Evolutionary conservation across 1,140 invertebrate species (phyloP), one percentile per base, ranked within the genome.

Genomic region (Pteromalus puparum): DNA sequence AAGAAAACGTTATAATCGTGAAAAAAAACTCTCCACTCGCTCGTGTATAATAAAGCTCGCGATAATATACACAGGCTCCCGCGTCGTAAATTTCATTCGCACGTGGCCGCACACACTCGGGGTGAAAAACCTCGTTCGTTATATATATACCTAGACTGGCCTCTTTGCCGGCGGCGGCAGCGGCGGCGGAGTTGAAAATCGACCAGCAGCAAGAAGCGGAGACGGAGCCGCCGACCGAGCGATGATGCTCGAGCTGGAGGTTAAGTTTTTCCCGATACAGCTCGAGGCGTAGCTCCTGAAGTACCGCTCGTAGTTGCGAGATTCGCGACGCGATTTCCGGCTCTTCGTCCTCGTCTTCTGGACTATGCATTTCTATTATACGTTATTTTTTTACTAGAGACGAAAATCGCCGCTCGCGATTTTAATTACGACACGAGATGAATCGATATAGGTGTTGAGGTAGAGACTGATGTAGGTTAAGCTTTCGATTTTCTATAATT

Each of bases 261-360:
- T 72, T 81, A 53, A 48, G 12, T 34, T 38, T 61, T 65, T 82
- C 72, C 0, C 30, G 26, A 24, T 75, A 78, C 12, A 87, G 38
- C 21, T 85, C 82, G 28, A 30, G 3, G 13, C 82, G 84, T 1
- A 88, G 12, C 28, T 88, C 24, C 6, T 65, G 6, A 0, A 88
- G 53, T 4, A 75, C 65, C 0, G 30, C 26, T 0, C 79, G 82
- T 21, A 86, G 26, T n/a, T 74, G 72, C 26, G 26, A 76, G 28
- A 85, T 84, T 38, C 80, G 70, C 10, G 34, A 75, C 48, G 61
- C 9, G n/a, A 77, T 28, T 77, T 86, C 73, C 9, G 53, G 13
- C 7, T 5, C 46, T 28, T 26, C 12, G 7, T 73, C n/a, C 68
- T 70, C 34, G 1, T 42, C 38, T 12, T 42, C 73, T 4, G 34